Evolutionary conservation across 2,113 vertebrate species (phyloP).

Genomic region (Vulpes ferrilata): DNA sequence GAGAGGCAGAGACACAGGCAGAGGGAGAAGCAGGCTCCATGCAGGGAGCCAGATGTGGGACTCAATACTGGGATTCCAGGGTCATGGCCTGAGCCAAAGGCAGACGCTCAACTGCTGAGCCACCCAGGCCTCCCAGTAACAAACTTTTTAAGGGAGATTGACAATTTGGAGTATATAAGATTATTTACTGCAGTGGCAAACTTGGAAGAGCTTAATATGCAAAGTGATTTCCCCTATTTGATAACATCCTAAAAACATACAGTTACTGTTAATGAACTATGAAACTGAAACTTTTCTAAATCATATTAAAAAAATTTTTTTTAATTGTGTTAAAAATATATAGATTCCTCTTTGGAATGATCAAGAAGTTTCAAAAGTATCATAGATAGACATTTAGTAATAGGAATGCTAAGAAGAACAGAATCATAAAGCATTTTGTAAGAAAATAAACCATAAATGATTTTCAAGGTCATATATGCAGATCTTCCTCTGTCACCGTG

Average conservation of each 20-base stretch:
- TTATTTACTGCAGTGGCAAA: background rate
- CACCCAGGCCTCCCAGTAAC: background rate
- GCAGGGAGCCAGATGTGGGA: too few species aligned
- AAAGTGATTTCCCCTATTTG: background rate
- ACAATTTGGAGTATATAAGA: background rate
- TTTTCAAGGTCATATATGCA: background rate
- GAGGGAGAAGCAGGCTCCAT: too few species aligned
- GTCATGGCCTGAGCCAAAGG: too few species aligned
- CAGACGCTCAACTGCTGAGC: too few species aligned
- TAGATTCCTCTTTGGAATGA: background rate
- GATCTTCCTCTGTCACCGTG: background rate
- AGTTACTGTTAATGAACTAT: background rate
- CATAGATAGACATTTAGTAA: background rate
- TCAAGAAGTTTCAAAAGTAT: background rate
- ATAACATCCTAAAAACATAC: background rate
- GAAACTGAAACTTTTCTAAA: slow-evolving; percentile 7
- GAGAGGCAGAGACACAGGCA: too few species aligned
- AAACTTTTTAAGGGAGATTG: background rate
- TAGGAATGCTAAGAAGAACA: background rate
- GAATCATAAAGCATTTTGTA: background rate
- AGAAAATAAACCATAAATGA: background rate
- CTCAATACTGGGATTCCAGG: too few species aligned
- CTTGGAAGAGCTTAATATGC: background rate
- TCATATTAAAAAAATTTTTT: background rate
- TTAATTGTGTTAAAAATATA: too few species aligned